Conservation (phyloP, 1,140 invertebrate species). For the Schmidtea mediterranea region DNA sequence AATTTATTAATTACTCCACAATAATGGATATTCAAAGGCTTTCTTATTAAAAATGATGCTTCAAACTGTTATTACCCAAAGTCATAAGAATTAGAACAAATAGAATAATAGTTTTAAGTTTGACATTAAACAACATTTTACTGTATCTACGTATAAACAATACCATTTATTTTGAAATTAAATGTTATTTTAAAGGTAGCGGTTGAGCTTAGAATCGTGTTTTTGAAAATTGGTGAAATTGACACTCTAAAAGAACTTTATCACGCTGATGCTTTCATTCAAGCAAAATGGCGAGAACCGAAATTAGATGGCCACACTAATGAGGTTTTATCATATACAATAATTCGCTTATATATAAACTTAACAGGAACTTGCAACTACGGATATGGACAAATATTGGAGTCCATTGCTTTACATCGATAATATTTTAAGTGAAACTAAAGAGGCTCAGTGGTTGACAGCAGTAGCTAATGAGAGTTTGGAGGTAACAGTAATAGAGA, state of each 20-base stretch:
- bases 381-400: conserved; percentile 7
- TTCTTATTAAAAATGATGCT: no score
- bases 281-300: conserved; percentile 19
- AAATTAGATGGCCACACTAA: neutral
- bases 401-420: conserved; percentile 8
- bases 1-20: no score
- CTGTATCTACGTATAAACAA: neutral
- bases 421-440: conserved; percentile 8
- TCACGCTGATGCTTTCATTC: conserved; percentile 16
- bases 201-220: conserved; percentile 16
- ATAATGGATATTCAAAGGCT: no score
- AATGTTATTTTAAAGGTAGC: conserved; percentile 3
- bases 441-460: conserved; percentile 1
- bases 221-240: conserved; percentile 20
- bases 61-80: no score
- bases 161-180: neutral
- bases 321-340: neutral
- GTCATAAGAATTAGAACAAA: no score
- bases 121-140: no score
- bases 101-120: no score
- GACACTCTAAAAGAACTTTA: conserved; percentile 21
- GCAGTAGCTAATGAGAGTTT: neutral
- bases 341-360: neutral
- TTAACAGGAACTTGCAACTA: neutral
- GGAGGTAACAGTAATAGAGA: neutral